Conservation (phyloP, 2,797 vertebrate genomes). For the Mico argentatus region DNA sequence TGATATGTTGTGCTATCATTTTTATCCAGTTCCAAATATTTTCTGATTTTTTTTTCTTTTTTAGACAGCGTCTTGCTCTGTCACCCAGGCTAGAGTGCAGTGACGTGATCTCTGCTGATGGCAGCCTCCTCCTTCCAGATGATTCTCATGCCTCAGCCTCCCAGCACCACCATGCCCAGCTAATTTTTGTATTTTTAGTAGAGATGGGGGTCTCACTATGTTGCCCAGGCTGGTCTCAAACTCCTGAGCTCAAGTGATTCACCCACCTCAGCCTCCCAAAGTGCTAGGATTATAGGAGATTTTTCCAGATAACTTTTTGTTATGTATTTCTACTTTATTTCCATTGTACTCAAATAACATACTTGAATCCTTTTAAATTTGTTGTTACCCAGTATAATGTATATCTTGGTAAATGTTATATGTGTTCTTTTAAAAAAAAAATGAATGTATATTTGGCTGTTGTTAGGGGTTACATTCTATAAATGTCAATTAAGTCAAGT, state of each 20-base stretch:
- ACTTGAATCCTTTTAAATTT: slow-evolving; percentile 6
- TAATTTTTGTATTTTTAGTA: not conserved
- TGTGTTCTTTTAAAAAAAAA: not conserved
- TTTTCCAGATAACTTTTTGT: not conserved
- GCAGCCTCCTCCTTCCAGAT: not conserved
- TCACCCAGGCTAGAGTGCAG: not conserved
- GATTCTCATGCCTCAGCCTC: not conserved
- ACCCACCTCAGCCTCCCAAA: not conserved
- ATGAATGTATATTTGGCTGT: not conserved
- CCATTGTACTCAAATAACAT: not conserved
- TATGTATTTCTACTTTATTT: slow-evolving; percentile 1
- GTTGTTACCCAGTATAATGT: not conserved
- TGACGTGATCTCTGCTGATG: not conserved
- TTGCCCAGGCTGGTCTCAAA: not conserved
- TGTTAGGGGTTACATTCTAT: not conserved
- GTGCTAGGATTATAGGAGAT: not conserved
- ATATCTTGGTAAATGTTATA: not conserved
- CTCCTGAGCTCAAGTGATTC: not conserved
- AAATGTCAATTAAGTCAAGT: not conserved
- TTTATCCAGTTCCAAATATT: not conserved
- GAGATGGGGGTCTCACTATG: not conserved
- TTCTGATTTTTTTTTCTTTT: not conserved
- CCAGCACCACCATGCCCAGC: not conserved
- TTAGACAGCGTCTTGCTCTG: not conserved
- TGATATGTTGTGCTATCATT: not conserved